Conservation (phyloP, 2,797 vertebrate species). For the Poeciliopsis paucimaculata region DNA sequence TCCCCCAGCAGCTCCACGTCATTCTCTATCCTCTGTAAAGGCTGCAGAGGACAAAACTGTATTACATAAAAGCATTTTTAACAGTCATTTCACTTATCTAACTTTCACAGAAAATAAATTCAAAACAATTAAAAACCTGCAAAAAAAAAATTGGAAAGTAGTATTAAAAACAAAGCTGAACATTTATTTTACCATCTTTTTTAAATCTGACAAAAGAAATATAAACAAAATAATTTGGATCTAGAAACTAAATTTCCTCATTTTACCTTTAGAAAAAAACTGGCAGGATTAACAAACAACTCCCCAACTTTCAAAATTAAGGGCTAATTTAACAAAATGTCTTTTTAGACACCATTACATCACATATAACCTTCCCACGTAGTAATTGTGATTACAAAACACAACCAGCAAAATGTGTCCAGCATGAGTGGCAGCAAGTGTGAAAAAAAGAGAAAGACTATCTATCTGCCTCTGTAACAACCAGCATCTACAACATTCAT, state of each 20-base stretch:
- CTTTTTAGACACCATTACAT: not conserved
- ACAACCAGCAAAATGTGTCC: not conserved
- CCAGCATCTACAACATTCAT: not conserved
- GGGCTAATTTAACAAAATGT: not conserved
- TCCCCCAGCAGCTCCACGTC: constrained; percentile 97
- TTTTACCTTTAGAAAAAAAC: not conserved
- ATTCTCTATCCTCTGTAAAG: constrained; percentile 97
- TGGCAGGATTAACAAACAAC: not conserved
- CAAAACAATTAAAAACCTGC: not conserved
- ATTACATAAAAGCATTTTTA: too few relatives aligned
- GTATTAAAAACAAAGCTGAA: not conserved
- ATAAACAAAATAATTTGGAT: not conserved
- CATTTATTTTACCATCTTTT: not conserved
- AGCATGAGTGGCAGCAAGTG: not conserved
- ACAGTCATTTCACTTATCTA: not conserved
- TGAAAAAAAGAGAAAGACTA: not conserved
- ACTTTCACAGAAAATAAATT: not conserved
- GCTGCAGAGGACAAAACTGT: constrained; percentile 71
- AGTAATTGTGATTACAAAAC: not conserved
- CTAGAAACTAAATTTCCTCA: not conserved
- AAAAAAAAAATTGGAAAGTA: not conserved
- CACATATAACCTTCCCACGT: not conserved
- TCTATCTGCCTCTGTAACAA: not conserved
- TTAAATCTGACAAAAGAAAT: not conserved
- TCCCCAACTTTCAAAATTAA: not conserved